Base-by-base conservation (phyloP, 2,797 vertebrate genomes). In the Philypnodon macrostomus region DNA sequence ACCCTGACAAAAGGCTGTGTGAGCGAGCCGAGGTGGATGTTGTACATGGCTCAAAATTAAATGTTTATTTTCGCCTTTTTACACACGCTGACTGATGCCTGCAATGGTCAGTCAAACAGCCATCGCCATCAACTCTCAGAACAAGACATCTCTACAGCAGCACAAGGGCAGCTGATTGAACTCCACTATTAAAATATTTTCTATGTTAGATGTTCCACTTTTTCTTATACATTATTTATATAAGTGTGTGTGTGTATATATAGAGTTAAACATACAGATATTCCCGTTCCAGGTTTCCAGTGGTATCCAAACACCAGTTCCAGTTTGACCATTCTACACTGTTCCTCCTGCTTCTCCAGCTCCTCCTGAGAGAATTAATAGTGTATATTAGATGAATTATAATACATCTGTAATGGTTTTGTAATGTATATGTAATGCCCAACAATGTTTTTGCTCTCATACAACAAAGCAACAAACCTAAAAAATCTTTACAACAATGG, bases 291-390 rank as follows among this genome's bases (percentile, higher is more conserved):
- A 0, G 94, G 88, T 85, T 98, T 99, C 89, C 95, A 91, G 81
- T 99, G 97, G 80, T 94, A 97, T 50, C 94, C 95, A 80, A 98
- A 98, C 77, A 98, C 93, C 19, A 98, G 88, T 86, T 98, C 90
- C 66, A 90, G 73, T 60, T 81, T 77, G 8, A 90, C 75, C 1
- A 54, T 82, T 81, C 89, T 90, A 30, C 56, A 79, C 46, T 26
- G 59, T 34, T 77, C 75, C 37, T 78, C 74, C 40, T 84, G 70
- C 19, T 84, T 79, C 44, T 81, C 79, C 63, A 79, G 75, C 67
- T 87, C 88, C 50, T 86, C 78, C 89, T 91, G 40, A 18, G 4
- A 49, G 42, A 7, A 63, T 46, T 53, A 51, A 2, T 12, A 33
- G 6, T 5, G 21, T 7, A 3, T 7, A 29, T 31, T n/a, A 31